These are phyloP conservation scores for Xanthorhoe spadicearia DNA, from an alignment of 2,888 invertebrate species.

Conservation along the genomic window DNA sequence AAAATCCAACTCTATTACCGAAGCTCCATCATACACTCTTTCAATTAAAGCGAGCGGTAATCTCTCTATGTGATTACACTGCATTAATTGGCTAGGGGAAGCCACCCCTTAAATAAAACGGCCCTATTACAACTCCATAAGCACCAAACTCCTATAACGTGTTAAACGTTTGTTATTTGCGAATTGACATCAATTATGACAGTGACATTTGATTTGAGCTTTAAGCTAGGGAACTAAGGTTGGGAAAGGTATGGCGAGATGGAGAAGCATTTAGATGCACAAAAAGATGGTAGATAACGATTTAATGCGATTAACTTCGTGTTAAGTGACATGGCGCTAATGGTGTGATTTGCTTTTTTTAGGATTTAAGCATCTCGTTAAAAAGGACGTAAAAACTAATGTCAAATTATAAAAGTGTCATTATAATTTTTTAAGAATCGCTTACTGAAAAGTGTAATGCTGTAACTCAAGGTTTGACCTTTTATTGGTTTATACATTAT, in stretches of 20 bases:
- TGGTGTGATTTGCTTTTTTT: slow-evolving; percentile 68
- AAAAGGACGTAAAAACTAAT: slow-evolving; percentile 27
- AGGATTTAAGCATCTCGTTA: slow-evolving; percentile 28
- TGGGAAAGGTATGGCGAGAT: slow-evolving; percentile 37
- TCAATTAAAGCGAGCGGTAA: slow-evolving; percentile 79
- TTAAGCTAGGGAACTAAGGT: slow-evolving; percentile 49
- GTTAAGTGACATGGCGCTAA: slow-evolving; percentile 79
- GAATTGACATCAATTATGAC: slow-evolving; percentile 61
- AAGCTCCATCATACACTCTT: slow-evolving; percentile 67
- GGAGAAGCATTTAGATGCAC: slow-evolving; percentile 63
- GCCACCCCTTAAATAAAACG: slow-evolving; percentile 45
- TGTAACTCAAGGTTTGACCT: not conserved
- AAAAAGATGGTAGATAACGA: slow-evolving; percentile 77
- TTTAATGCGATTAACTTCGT: slow-evolving; percentile 78
- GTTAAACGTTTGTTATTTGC: slow-evolving; percentile 71
- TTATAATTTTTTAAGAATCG: not conserved
- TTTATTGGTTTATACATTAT: not conserved
- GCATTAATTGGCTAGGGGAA: slow-evolving; percentile 80
- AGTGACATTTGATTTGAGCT: slow-evolving; percentile 46
- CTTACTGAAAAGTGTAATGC: slow-evolving; percentile 1
- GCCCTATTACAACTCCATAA: slow-evolving; percentile 51
- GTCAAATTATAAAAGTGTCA: slow-evolving; percentile 2
- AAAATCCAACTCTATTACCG: slow-evolving; percentile 42
- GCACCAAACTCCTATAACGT: slow-evolving; percentile 50
- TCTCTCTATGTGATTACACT: slow-evolving; percentile 82